Percentiles rank a stretch among this genome's conserved stretches.
These are phyloP conservation scores for Emydoidea blandingii DNA, from an alignment of 2,797 vertebrate species.

Conservation along the genomic window DNA sequence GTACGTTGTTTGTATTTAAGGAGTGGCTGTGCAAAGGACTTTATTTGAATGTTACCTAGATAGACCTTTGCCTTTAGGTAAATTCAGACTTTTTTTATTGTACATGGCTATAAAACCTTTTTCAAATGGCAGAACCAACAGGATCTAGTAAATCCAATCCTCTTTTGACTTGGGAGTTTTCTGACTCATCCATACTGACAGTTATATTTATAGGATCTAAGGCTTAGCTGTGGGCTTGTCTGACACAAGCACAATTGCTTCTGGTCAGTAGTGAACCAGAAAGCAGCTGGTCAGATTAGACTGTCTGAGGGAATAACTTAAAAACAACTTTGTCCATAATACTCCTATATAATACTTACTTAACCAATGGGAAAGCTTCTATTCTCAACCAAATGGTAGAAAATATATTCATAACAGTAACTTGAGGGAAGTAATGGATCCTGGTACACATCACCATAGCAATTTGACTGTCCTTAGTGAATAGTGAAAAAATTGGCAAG, in stretches of 20 bases:
- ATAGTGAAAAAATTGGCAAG: neutral
- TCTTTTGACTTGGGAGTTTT: constrained; percentile 45
- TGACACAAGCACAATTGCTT: constrained; percentile 55
- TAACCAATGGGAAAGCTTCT: neutral
- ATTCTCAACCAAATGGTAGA: constrained; percentile 59
- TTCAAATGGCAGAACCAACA: constrained; percentile 20
- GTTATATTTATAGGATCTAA: constrained; percentile 74
- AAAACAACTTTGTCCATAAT: constrained; percentile 22
- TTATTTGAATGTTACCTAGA: no score
- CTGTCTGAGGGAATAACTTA: constrained; percentile 49
- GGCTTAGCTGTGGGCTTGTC: constrained; percentile 65
- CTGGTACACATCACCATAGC: neutral
- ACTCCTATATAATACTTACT: neutral
- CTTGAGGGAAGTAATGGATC: neutral
- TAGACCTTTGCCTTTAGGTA: constrained; percentile 12
- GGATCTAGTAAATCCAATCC: constrained; percentile 49
- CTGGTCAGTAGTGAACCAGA: constrained; percentile 54
- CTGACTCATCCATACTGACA: constrained; percentile 60
- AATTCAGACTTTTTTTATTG: constrained; percentile 7
- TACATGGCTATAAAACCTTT: constrained; percentile 14
- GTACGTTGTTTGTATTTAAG: neutral
- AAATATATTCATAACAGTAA: constrained; percentile 44
- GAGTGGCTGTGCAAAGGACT: neutral
- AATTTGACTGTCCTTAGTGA: neutral
- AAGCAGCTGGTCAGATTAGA: constrained; percentile 67